Evolutionary conservation across 2,797 vertebrate species (phyloP).

Genomic region (Thalassophryne amazonica): DNA sequence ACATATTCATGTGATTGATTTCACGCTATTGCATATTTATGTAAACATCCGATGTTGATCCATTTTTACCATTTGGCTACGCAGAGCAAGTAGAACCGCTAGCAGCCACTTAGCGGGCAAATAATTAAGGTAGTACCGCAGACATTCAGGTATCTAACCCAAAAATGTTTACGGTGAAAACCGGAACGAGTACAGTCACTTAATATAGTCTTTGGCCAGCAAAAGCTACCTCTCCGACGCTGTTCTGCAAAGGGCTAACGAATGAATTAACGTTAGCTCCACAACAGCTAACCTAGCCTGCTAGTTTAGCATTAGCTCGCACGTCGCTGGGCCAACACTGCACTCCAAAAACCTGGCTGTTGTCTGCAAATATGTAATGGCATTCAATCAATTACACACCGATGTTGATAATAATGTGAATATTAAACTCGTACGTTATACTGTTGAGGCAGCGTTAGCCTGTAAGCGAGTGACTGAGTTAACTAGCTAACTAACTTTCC

Average conservation of each 20-base stretch:
- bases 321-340: not conserved
- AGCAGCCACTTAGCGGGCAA: slow-evolving; percentile 46
- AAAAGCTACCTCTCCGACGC: not conserved
- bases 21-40: not conserved
- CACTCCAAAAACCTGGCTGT: not conserved
- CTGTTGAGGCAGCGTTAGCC: not conserved
- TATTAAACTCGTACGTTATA: not conserved
- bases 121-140: slow-evolving; percentile 36
- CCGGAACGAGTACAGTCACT: too few relatives aligned
- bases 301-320: slow-evolving; percentile 49
- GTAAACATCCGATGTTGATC: not conserved
- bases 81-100: slow-evolving; percentile 21
- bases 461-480: slow-evolving; percentile 20
- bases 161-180: not conserved
- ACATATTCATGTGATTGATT: not conserved
- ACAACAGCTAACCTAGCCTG: slow-evolving; percentile 41
- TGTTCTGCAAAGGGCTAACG: not conserved
- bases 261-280: slow-evolving; percentile 51
- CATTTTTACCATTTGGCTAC: slow-evolving; percentile 45
- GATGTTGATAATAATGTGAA: not conserved
- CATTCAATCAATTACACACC: too few relatives aligned
- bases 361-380: not conserved
- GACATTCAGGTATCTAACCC: not conserved
- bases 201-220: not conserved
- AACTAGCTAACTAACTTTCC: slow-evolving; percentile 20